Evolutionary conservation across 2,888 invertebrate genomes (phyloP), one percentile per base, ranked within the genome.

Genomic region (Cerastis leucographa): DNA sequence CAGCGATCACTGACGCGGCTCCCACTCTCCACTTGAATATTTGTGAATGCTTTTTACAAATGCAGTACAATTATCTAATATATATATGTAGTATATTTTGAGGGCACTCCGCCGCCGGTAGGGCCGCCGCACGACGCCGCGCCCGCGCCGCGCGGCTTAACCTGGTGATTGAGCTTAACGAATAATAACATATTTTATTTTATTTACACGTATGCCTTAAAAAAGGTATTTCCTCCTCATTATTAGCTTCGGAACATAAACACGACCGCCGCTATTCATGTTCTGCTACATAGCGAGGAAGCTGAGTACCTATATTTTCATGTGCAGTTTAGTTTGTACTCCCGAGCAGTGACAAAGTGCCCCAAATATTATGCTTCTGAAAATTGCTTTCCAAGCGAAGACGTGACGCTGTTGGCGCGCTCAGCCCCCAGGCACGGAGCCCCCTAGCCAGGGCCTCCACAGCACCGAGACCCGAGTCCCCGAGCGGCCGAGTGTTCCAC

Each of bases 341-440:
- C 40, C 69, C 46, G 77, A 40, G 69, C 40, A 7, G 54, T 76
- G 70, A 76, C 69, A 49, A 49, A 76, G 54, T 76, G 62, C 29
- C n/a, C 22, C 62, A 54, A 76, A 76, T 77, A 77, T 76, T 69
- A 69, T 69, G 69, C 51, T 40, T 51, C 42, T 46, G 70, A 46
- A 77, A 46, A 69, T 77, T 64, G 22, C 29, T 54, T 54, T 51
- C 40, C 29, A n/a, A 49, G 25, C 44, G 22, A 22, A 40, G 29
- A 19, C 42, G n/a, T 6, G 71, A n/a, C n/a, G 40, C 44, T n/a
- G n/a, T 56, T 29, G n/a, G 42, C 11, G 42, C 25, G 29, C 17
- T 29, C 25, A 59, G 17, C 25, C 17, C 19, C 42, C 22, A n/a
- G n/a, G n/a, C n/a, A n/a, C n/a, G n/a, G 12, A 22, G 17, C 54